Base-by-base conservation (phyloP, 30 jellyfish, hydroid and myxozoan species). In the Rhopilema esculentum region DNA sequence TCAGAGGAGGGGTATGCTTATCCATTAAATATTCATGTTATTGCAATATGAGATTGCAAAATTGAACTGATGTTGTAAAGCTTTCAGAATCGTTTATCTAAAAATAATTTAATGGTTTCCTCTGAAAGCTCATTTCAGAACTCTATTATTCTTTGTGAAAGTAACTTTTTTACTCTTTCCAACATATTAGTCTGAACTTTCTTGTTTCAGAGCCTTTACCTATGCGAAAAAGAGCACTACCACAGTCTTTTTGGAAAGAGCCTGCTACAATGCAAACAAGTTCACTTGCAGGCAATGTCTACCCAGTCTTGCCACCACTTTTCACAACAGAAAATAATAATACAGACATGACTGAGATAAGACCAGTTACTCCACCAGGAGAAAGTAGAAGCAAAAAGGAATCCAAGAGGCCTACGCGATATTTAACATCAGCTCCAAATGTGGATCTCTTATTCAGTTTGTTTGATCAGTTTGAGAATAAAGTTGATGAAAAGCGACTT, bases 291-390 rank as follows among this genome's bases (percentile, higher is more conserved):
- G 96, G 97, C 1, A 89, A 76, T 69, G 65, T 62, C 20, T 89
- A 88, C 88, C 65, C 96, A 0, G 86, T 77, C 8, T 63, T 93
- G 52, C 98, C 98, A 83, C 98, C 98, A 9, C 81, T 93, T 30
- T 93, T 93, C 85, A 53, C 94, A 51, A 24, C 93, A 23, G 97
- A 93, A 26, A 90, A 68, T 57, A 84, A 79, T 49, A 82, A 76
- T 67, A 16, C 83, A 25, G 91, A 86, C 1, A 30, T 71, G 71
- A 49, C 91, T 30, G 92, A 93, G n/a, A 63, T 83, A 16, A 89
- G 98, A 7, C 98, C 98, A 27, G 93, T 93, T 66, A 93, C 98
- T 32, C 98, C 98, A 1, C 98, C 98, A 0, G 94, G 82, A 28
- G 98, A 88, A 40, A 71, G 50, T 15, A 29, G 29, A 0, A 68